Base-by-base conservation (phyloP, 2,113 vertebrate genomes). In the Xenopus laevis region DNA sequence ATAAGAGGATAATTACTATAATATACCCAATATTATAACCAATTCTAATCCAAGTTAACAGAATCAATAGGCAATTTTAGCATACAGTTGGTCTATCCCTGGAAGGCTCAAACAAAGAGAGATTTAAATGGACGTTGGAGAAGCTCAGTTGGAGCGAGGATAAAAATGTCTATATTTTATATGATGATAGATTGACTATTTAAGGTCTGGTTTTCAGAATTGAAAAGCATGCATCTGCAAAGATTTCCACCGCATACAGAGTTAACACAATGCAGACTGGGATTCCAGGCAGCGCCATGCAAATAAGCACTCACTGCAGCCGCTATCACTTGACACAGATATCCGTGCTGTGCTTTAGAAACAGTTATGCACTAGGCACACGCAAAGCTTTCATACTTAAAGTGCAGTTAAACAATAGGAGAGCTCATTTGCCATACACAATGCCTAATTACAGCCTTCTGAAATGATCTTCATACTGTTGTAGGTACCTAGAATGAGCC, bases 361-460 rank as follows among this genome's bases (percentile, higher is more conserved):
- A 17, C 7, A 0, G 53, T 55, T 55, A 55, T 16, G 16, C 53
- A n/a, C 13, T 55, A n/a, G 53, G 53, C 53, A 55, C 7, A 55
- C 6, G 53, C 15, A n/a, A 55, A n/a, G 17, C 15, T 3, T 55
- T 7, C 53, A 55, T 55, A 55, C 53, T 55, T 55, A 55, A 55
- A 55, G 13, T 18, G 53, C 53, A 55, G 53, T 55, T 55, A 55
- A 55, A 55, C 53, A 55, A 55, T n/a, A 55, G 53, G 53, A 55
- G 53, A 55, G 53, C 53, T n/a, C 15, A n/a, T 55, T 55, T 55
- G 53, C 53, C 6, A 2, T 55, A n/a, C 15, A 55, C 53, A 55
- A 55, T 55, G 16, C 53, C 53, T 55, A 55, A 55, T 55, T 55
- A 55, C 53, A 17, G 53, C 13, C 17, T n/a, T 16, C 7, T 7